Evolutionary conservation across 1,140 invertebrate species (phyloP), one percentile per base, ranked within the genome.

Genomic region (Zaprionus tsacasi): DNA sequence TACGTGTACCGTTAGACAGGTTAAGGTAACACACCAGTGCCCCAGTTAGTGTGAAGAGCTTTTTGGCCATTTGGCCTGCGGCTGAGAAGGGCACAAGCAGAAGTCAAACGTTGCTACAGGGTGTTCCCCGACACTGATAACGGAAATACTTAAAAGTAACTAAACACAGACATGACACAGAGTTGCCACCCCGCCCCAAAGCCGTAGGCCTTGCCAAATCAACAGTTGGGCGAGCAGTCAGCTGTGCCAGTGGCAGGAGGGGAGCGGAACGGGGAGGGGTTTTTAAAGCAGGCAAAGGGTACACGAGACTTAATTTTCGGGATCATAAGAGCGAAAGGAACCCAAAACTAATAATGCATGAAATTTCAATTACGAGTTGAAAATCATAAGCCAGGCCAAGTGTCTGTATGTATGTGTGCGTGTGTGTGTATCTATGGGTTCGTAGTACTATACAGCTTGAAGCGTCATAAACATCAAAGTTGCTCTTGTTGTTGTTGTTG

Each of bases 321-420:
- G 58, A 40, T 56, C 50, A 45, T 45, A 35, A 35, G 30, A 35
- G 54, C 25, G 21, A 30, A 30, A 27, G 25, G 27, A 27, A 8
- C 43, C 33, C 30, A 71, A 67, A 86, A 71, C 82, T 88, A 87
- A 87, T 83, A 88, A 89, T 89, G 81, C 85, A 73, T 88, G 81
- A 88, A 83, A 89, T 88, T 88, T 88, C 83, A 88, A 88, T 83
- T 88, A 73, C 80, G 56, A 81, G 74, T 83, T 78, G 68, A 82
- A 89, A 89, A 78, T 89, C 71, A 83, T 81, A 72, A 57, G 55
- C 67, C 30, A 45, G 45, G 21, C 27, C 50, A 40, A 52, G 33
- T 35, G 30, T 21, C 30, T 5, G 35, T 43, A 10, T 27, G 25
- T 52, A 0, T 13, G 3, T 27, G 13, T 54, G 25, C n/a, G 63